phyloP scores from a whole-genome alignment of 2,797 vertebrate species.

The Sparus aurata region DNA sequence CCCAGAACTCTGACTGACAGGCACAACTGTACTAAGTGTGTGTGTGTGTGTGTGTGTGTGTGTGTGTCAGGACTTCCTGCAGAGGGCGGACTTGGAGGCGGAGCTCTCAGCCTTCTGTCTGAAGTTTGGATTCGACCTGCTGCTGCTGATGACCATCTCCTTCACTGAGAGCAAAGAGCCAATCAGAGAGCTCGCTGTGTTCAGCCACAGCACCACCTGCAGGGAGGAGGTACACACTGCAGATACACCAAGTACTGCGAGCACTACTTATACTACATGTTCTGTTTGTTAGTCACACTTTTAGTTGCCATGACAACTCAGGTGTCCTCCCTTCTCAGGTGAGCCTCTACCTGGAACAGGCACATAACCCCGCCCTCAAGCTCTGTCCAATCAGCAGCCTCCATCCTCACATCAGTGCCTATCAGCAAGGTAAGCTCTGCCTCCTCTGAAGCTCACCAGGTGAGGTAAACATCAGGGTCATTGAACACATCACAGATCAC shows the following conservation, averaged over 20 bases:
- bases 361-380: conserved; percentile 80
- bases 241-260: not conserved
- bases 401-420: conserved; percentile 83
- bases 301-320: conserved; percentile 11
- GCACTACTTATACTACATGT: not conserved
- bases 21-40: not conserved
- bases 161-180: conserved; percentile 85
- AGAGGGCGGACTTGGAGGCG: conserved; percentile 78
- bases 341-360: conserved; percentile 86
- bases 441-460: not conserved
- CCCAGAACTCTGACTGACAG: not conserved
- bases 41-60: conserved; percentile 5
- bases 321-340: conserved; percentile 76
- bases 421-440: conserved; percentile 72
- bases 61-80: conserved; percentile 86
- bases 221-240: conserved; percentile 79
- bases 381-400: conserved; percentile 83
- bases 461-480: not conserved
- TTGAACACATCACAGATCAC: no score
- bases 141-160: conserved; percentile 91
- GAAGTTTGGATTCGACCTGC: conserved; percentile 78
- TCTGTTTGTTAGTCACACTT: no score
- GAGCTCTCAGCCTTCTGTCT: conserved; percentile 90
- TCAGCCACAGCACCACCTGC: conserved; percentile 82
- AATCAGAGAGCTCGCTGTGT: conserved; percentile 89